Percentiles rank a stretch among this genome's conserved stretches.
phyloP scores from a whole-genome alignment of 1,140 invertebrate genomes.

The Orchestia grillus region DNA sequence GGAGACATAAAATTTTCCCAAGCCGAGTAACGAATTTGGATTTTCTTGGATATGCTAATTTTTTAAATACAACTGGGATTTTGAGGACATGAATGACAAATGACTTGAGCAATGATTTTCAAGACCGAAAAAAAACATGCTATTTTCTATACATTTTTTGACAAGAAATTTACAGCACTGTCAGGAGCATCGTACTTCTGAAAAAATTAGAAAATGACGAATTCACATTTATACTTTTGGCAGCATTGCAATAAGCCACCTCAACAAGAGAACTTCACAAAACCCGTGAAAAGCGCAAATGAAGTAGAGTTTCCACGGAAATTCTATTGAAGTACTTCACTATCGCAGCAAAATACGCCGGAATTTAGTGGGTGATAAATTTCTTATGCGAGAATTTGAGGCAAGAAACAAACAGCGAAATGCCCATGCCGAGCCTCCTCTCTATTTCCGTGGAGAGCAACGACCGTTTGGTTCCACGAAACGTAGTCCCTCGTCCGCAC shows the following conservation, averaged over 20 bases:
- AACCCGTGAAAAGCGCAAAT: background rate
- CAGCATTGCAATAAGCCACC: background rate
- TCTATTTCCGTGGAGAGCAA: background rate
- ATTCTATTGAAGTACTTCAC: background rate
- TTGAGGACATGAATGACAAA: too few relatives aligned
- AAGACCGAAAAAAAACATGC: too few relatives aligned
- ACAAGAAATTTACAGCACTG: too few relatives aligned
- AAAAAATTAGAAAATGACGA: background rate
- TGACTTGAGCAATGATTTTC: too few relatives aligned
- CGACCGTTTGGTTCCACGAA: slow-evolving; percentile 5
- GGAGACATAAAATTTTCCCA: too few relatives aligned
- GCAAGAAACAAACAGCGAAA: background rate
- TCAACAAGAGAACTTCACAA: background rate
- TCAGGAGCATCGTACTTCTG: too few relatives aligned
- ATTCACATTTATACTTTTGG: background rate
- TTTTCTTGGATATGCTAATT: too few relatives aligned
- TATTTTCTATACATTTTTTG: too few relatives aligned
- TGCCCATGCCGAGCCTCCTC: background rate
- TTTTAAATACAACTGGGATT: too few relatives aligned
- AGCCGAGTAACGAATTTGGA: too few relatives aligned
- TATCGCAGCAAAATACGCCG: background rate
- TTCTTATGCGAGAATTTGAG: background rate
- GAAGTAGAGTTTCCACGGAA: background rate
- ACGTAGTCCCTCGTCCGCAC: background rate
- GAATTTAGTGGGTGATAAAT: background rate